phyloP scores from a whole-genome alignment of 2,888 invertebrate species.

The Vanessa cardui region DNA sequence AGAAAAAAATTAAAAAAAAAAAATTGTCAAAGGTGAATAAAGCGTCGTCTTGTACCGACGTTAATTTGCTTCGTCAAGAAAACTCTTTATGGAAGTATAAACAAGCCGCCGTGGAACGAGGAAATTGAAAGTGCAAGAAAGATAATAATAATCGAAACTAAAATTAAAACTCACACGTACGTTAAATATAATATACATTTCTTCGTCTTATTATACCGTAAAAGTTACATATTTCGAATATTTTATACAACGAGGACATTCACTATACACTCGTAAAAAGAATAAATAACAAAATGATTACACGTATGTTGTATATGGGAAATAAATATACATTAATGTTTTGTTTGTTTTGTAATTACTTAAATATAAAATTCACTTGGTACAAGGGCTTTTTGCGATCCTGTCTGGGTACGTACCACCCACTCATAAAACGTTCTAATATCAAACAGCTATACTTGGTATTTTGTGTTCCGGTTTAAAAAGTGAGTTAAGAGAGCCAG shows the following conservation, averaged over 20 bases:
- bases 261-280: neutral
- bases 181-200: conserved; percentile 1
- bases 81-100: conserved; percentile 4
- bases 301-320: too few relatives aligned
- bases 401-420: too few relatives aligned
- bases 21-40: neutral
- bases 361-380: too few relatives aligned
- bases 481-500: too few relatives aligned
- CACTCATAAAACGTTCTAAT: too few relatives aligned
- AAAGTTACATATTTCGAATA: conserved; percentile 1
- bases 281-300: neutral
- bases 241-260: neutral
- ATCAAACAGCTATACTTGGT: too few relatives aligned
- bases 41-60: neutral
- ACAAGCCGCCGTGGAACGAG: neutral
- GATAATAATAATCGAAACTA: conserved; percentile 8
- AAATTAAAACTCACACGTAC: conserved; percentile 4
- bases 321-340: too few relatives aligned
- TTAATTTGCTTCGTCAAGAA: neutral
- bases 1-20: neutral
- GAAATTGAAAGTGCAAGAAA: conserved; percentile 3
- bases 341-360: too few relatives aligned
- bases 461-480: too few relatives aligned
- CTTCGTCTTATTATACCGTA: neutral
- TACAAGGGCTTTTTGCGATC: too few relatives aligned